Evolutionary conservation across 2,797 vertebrate genomes (phyloP).

Genomic region (Hephaestus fuliginosus): DNA sequence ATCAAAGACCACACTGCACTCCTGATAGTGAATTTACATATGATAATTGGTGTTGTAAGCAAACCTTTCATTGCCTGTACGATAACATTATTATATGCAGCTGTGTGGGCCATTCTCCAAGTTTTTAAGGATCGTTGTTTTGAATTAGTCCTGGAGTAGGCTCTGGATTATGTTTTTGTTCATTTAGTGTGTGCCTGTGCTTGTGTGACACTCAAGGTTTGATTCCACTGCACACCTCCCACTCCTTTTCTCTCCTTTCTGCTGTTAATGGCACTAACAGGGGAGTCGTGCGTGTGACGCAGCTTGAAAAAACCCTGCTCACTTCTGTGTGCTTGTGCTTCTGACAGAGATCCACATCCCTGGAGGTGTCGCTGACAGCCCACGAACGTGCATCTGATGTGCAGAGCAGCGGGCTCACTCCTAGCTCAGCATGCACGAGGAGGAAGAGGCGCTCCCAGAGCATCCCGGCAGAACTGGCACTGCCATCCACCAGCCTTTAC

Average conservation of each 20-base stretch:
- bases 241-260: conserved; percentile 59
- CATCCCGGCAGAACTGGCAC: conserved; percentile 77
- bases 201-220: conserved; percentile 32
- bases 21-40: conserved; percentile 79
- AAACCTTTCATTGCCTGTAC: conserved; percentile 71
- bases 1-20: conserved; percentile 68
- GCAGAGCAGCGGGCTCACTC: conserved; percentile 73
- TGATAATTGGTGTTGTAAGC: conserved; percentile 75
- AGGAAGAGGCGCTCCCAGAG: conserved; percentile 79
- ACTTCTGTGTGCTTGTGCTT: conserved; percentile 60
- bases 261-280: conserved; percentile 70
- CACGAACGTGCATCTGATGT: conserved; percentile 62
- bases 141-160: conserved; percentile 44
- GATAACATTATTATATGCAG: conserved; percentile 63
- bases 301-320: conserved; percentile 43
- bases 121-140: conserved; percentile 55
- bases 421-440: conserved; percentile 62
- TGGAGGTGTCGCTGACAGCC: conserved; percentile 77
- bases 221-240: conserved; percentile 44
- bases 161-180: conserved; percentile 63
- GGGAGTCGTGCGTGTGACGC: conserved; percentile 63
- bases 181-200: conserved; percentile 27
- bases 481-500: conserved; percentile 70
- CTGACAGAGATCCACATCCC: conserved; percentile 86
- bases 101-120: conserved; percentile 41